Conservation (phyloP, 1,140 invertebrate species). For the Drepana arcuata region DNA sequence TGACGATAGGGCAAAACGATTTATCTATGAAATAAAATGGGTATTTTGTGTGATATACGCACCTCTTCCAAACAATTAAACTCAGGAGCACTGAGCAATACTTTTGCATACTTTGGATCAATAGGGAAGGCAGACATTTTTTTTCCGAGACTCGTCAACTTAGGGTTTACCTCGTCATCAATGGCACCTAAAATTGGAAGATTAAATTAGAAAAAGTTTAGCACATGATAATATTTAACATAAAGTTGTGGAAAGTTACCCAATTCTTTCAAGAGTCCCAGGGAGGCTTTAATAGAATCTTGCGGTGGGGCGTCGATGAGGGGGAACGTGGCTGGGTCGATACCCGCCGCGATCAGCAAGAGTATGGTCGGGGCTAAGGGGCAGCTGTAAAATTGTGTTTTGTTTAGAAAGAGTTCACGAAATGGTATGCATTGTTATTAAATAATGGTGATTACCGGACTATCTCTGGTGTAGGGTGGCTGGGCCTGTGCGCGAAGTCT, state of each 20-base stretch:
- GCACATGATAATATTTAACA: no score
- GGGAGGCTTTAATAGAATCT: constrained; percentile 78
- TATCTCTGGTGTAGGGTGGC: constrained; percentile 90
- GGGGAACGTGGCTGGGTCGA: constrained; percentile 88
- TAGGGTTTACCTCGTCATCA: constrained; percentile 54
- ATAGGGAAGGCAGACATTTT: constrained; percentile 94
- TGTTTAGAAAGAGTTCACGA: not conserved
- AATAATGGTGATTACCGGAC: constrained; percentile 64
- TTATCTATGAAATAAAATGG: no score
- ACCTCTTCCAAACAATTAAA: constrained; percentile 90
- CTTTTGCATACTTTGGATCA: constrained; percentile 91
- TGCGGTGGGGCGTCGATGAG: constrained; percentile 90
- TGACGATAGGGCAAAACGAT: no score
- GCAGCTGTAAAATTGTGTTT: constrained; percentile 53
- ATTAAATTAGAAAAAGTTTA: no score
- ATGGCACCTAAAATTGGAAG: constrained; percentile 54
- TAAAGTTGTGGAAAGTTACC: constrained; percentile 68
- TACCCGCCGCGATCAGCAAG: constrained; percentile 88
- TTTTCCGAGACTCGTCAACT: constrained; percentile 85
- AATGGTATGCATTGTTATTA: not conserved
- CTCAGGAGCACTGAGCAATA: constrained; percentile 83
- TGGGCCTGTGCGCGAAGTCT: constrained; percentile 80
- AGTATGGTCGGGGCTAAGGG: constrained; percentile 83
- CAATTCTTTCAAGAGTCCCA: constrained; percentile 81
- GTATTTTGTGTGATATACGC: no score